These are phyloP conservation scores for Podilymbus podiceps DNA, from an alignment of 2,113 vertebrate genomes.

Conservation along the genomic window DNA sequence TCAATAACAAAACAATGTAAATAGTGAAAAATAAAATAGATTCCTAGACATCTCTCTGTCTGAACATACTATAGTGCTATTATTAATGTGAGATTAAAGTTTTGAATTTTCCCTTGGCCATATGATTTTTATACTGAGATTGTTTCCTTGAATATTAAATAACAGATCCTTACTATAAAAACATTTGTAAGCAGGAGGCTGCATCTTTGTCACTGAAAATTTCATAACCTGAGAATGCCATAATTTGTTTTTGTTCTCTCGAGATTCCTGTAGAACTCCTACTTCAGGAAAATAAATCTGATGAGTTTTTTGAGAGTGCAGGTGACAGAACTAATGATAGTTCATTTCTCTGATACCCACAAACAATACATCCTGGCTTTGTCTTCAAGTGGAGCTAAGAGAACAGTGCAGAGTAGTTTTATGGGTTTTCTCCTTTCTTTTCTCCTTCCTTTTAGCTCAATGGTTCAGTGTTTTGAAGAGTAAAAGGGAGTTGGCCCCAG, in stretches of 20 bases:
- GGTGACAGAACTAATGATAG: neutral
- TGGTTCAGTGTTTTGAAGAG: neutral
- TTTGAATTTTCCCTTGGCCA: neutral
- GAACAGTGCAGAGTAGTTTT: neutral
- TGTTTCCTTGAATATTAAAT: constrained; percentile 29
- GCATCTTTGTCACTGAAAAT: constrained; percentile 12
- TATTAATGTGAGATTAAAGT: neutral
- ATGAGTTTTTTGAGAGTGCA: neutral
- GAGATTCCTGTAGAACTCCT: neutral
- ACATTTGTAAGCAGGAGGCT: neutral
- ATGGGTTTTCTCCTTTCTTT: neutral
- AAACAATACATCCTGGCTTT: neutral
- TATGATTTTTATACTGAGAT: neutral
- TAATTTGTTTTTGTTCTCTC: neutral
- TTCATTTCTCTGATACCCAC: neutral
- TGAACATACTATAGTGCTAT: neutral
- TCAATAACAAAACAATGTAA: neutral
- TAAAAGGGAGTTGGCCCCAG: neutral
- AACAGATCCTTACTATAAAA: neutral
- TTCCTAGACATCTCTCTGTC: neutral
- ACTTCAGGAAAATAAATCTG: neutral
- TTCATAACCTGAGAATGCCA: neutral
- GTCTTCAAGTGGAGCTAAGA: neutral
- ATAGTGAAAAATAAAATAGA: neutral
- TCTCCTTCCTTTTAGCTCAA: neutral